These are phyloP conservation scores for Chaenodraco wilsoni DNA, from an alignment of 2,797 vertebrate genomes.

Conservation along the genomic window DNA sequence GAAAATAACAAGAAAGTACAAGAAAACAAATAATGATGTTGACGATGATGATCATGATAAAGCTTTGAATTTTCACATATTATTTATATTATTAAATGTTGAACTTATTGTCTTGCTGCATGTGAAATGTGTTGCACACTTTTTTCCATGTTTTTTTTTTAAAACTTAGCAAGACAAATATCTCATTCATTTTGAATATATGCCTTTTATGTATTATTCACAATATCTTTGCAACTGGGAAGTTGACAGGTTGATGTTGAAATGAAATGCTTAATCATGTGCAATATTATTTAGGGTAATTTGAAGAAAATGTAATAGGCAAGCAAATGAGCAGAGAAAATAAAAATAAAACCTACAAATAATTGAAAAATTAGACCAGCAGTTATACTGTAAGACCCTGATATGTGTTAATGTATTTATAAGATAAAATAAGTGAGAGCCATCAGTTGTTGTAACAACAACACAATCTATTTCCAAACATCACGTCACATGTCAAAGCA, in stretches of 20 bases:
- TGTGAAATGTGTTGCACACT: neutral
- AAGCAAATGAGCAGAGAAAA: slow-evolving; percentile 26
- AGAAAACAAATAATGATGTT: neutral
- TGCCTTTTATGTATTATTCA: slow-evolving; percentile 28
- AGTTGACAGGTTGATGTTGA: slow-evolving; percentile 50
- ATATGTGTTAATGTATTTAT: slow-evolving; percentile 3
- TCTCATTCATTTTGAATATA: slow-evolving; percentile 30
- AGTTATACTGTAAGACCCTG: neutral
- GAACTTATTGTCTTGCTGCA: neutral
- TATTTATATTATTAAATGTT: slow-evolving; percentile 14
- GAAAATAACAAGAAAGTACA: neutral
- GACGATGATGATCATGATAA: no score
- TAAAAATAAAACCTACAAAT: slow-evolving; percentile 2
- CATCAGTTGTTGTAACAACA: neutral
- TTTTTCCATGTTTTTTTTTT: slow-evolving; percentile 24
- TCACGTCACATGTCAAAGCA: neutral
- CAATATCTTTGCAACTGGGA: slow-evolving; percentile 20
- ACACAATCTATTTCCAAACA: neutral
- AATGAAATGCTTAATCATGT: slow-evolving; percentile 50
- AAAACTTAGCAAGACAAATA: slow-evolving; percentile 16
- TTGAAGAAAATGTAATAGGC: slow-evolving; percentile 22
- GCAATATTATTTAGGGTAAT: slow-evolving; percentile 11
- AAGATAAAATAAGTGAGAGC: neutral
- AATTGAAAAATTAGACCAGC: neutral
- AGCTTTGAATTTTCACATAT: no score